phyloP scores from a whole-genome alignment of 1,140 invertebrate species.

The Leptonema lineaticorne region DNA sequence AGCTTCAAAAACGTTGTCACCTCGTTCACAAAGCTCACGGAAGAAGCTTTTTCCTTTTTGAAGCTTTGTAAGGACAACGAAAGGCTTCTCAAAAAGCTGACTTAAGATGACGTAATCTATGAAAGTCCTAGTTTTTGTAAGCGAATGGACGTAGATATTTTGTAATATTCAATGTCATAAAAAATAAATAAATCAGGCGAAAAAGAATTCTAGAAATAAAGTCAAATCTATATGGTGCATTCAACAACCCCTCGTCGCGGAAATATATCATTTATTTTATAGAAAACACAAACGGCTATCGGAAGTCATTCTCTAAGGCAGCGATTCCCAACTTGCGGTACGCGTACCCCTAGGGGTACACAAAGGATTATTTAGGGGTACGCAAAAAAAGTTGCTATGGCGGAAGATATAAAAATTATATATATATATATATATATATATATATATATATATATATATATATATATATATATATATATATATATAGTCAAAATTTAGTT shows the following conservation, averaged over 20 bases:
- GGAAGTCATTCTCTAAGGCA: not conserved
- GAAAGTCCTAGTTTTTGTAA: not conserved
- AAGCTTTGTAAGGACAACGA: conserved; percentile 6
- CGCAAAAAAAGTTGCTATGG: no score
- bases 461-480: not conserved
- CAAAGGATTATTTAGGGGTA: no score
- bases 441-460: not conserved
- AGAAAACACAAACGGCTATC: conserved; percentile 1
- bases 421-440: not conserved
- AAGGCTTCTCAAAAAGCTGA: conserved; percentile 15
- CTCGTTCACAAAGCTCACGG: not conserved
- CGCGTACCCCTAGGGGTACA: no score
- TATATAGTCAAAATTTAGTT: not conserved
- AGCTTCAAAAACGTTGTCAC: not conserved
- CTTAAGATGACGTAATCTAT: conserved; percentile 14
- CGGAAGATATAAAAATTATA: not conserved
- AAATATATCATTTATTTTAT: not conserved
- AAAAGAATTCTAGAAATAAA: no score
- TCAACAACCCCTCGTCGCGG: not conserved
- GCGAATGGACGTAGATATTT: not conserved
- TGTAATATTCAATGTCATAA: not conserved
- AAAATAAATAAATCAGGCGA: not conserved
- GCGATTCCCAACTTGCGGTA: not conserved
- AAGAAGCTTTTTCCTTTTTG: conserved; percentile 3
- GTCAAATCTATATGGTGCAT: not conserved